Percentiles rank a stretch among this genome's conserved stretches.
These are phyloP conservation scores for Conchocele bisecta DNA, from an alignment of 2,888 invertebrate species.

Conservation along the genomic window DNA sequence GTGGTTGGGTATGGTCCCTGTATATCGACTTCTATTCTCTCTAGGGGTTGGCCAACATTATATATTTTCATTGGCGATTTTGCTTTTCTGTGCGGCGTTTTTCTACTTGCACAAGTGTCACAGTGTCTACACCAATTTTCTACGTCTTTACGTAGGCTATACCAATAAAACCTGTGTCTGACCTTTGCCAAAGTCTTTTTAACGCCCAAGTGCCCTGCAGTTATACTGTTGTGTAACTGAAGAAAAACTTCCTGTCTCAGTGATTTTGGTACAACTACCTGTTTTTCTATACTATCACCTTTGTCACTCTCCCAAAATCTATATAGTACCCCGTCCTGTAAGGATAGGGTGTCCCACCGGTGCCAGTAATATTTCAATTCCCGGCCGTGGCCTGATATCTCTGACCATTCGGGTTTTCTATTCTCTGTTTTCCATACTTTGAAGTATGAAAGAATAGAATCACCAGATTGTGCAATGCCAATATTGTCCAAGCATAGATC, in stretches of 20 bases:
- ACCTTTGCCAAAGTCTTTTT: conserved; percentile 17
- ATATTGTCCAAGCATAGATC: too few species aligned
- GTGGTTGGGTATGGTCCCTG: conserved; percentile 29
- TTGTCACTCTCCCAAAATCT: background rate
- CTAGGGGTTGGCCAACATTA: conserved; percentile 23
- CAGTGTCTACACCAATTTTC: conserved; percentile 20
- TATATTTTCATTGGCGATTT: conserved; percentile 31
- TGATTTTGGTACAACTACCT: background rate
- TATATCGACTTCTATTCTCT: conserved; percentile 32
- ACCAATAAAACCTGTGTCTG: conserved; percentile 30
- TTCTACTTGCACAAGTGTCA: conserved; percentile 18
- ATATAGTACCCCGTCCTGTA: background rate
- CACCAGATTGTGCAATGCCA: conserved; percentile 2
- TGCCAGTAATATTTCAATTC: conserved; percentile 16
- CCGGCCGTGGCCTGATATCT: background rate
- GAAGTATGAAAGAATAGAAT: background rate
- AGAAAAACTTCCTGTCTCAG: conserved; percentile 8
- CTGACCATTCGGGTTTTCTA: conserved; percentile 13
- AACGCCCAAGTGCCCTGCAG: conserved; percentile 32
- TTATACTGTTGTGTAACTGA: conserved; percentile 4
- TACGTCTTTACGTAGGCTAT: conserved; percentile 13
- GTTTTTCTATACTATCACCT: background rate
- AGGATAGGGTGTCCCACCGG: background rate
- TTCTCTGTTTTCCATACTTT: background rate
- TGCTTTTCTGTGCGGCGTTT: conserved; percentile 10